These are phyloP conservation scores for Rhizoglyphus robini DNA, from an alignment of 1,140 invertebrate species.

Conservation along the genomic window DNA sequence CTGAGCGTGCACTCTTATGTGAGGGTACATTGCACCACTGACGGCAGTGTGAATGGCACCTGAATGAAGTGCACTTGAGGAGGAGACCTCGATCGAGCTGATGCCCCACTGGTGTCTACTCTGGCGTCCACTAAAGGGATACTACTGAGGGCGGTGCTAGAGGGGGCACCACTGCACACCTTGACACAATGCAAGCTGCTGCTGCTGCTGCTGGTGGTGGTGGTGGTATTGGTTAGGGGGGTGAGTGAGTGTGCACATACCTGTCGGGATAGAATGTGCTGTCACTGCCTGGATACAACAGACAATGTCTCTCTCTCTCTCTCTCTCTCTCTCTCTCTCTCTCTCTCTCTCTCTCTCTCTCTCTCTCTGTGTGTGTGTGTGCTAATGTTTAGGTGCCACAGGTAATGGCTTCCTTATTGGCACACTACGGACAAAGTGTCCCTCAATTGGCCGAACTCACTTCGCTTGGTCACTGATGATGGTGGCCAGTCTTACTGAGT, in stretches of 20 bases:
- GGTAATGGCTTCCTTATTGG: no score
- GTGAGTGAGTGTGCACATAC: background rate
- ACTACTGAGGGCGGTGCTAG: background rate
- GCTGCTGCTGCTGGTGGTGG: background rate
- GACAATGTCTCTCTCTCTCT: background rate
- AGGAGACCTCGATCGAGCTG: no score
- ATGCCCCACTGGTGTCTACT: no score
- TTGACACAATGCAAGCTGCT: background rate
- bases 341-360: background rate
- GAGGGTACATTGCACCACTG: background rate
- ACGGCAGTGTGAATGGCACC: conserved; percentile 3
- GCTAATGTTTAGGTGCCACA: no score
- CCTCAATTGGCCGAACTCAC: no score
- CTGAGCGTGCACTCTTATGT: background rate
- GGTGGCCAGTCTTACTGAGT: no score
- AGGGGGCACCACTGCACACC: background rate
- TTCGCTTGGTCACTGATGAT: no score
- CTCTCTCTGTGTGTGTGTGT: background rate
- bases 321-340: background rate
- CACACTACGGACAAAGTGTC: no score
- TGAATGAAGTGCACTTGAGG: background rate
- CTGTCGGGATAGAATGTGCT: background rate
- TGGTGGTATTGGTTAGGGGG: background rate
- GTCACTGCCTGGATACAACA: no score
- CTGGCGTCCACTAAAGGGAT: no score